A percentile compares a stretch with the other conserved stretches of the same genome.
phyloP scores from a whole-genome alignment of 2,888 invertebrate species.

The Pediacus dermestoides region DNA sequence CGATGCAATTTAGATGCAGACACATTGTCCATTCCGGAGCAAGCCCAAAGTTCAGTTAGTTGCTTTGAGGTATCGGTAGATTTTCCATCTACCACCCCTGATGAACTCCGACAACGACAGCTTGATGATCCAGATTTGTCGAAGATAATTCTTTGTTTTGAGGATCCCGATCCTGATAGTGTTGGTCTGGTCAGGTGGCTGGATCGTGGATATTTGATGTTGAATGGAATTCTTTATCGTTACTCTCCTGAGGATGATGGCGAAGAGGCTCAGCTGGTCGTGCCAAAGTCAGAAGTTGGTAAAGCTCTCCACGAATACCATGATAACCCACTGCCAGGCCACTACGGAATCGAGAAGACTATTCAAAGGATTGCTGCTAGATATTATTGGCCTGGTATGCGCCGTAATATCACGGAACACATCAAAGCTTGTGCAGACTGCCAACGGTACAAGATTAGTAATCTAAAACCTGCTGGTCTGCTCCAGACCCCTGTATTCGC shows the following conservation, averaged over 20 bases:
- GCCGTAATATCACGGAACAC: conserved; percentile 20
- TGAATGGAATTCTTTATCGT: conserved; percentile 25
- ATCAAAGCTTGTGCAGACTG: conserved; percentile 29
- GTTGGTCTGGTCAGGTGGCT: conserved; percentile 18
- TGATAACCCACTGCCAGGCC: conserved; percentile 29
- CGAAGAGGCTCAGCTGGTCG: conserved; percentile 33
- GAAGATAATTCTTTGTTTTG: conserved; percentile 25
- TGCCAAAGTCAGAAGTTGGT: conserved; percentile 18
- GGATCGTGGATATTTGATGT: conserved; percentile 27
- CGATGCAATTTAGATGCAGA: conserved; percentile 19
- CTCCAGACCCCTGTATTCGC: conserved; percentile 26
- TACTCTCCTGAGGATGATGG: conserved; percentile 11
- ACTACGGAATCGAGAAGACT: conserved; percentile 32
- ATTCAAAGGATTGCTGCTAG: conserved; percentile 21
- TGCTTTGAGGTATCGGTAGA: not conserved
- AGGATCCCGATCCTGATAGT: conserved; percentile 9
- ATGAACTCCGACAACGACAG: conserved; percentile 18
- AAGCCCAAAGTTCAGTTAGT: not conserved
- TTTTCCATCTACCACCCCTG: not conserved
- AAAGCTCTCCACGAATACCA: conserved; percentile 25
- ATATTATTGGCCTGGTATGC: conserved; percentile 31
- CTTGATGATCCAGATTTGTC: conserved; percentile 24
- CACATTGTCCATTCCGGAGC: conserved; percentile 14
- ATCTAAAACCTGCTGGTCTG: conserved; percentile 32
- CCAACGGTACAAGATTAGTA: conserved; percentile 30